Evolutionary conservation across 2,888 invertebrate genomes (phyloP).

Genomic region (Pyrocoelia pectoralis): DNA sequence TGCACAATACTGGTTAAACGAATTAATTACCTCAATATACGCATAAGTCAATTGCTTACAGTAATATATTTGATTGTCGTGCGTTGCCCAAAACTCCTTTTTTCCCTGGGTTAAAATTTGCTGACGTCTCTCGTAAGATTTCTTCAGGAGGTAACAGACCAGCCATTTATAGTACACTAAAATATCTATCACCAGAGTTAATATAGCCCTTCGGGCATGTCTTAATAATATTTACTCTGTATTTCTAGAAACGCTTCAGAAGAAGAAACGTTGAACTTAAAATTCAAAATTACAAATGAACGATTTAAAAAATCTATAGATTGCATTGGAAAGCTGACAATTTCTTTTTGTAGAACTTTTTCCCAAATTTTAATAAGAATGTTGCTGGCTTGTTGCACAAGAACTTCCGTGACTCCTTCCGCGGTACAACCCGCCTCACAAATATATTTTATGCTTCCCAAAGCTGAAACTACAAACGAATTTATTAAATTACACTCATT

Average conservation of each 20-base stretch:
- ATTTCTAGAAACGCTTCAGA: constrained; percentile 62
- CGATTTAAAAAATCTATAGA: constrained; percentile 71
- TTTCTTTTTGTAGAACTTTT: constrained; percentile 52
- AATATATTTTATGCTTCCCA: constrained; percentile 70
- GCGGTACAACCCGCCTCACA: constrained; percentile 90
- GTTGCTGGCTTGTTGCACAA: constrained; percentile 84
- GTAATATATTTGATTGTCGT: constrained; percentile 84
- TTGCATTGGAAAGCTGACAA: constrained; percentile 67
- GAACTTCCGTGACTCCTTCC: constrained; percentile 90
- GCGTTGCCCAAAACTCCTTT: constrained; percentile 74
- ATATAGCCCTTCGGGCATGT: too few species aligned
- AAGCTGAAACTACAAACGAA: background rate
- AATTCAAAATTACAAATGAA: constrained; percentile 63
- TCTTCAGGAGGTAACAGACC: constrained; percentile 74
- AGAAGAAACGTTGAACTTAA: constrained; percentile 62
- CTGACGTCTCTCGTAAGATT: constrained; percentile 69
- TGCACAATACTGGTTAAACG: too few species aligned
- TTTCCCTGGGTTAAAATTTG: constrained; percentile 63
- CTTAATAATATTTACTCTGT: too few species aligned
- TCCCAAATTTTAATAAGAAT: constrained; percentile 76
- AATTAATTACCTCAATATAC: constrained; percentile 86
- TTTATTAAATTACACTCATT: constrained; percentile 63
- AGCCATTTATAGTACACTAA: constrained; percentile 80
- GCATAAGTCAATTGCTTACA: constrained; percentile 79
- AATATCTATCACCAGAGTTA: constrained; percentile 60